Percentiles rank a stretch among this genome's conserved stretches.
Conservation (phyloP, 2,888 invertebrate genomes). For the Agrilus cyanescens region DNA sequence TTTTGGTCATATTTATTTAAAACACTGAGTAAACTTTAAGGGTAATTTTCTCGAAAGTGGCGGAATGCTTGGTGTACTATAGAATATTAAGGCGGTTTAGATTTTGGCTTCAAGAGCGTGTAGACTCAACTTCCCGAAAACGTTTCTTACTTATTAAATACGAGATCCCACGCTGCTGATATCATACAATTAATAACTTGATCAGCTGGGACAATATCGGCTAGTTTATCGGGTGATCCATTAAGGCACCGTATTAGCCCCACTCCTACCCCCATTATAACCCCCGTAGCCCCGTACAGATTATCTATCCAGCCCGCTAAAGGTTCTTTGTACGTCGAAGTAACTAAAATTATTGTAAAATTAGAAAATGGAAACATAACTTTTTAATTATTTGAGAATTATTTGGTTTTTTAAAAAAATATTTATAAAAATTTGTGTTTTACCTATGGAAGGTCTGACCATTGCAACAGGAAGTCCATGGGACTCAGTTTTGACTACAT, state of each 20-base stretch:
- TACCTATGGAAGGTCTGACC: constrained; percentile 53
- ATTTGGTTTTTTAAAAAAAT: background rate
- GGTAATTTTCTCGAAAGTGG: too few species aligned
- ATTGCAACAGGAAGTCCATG: constrained; percentile 48
- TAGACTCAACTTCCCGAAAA: too few species aligned
- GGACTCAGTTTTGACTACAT: constrained; percentile 41
- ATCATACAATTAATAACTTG: constrained; percentile 70
- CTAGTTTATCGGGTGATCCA: constrained; percentile 56
- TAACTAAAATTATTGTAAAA: constrained; percentile 36
- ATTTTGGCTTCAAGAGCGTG: too few species aligned
- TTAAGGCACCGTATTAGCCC: constrained; percentile 65
- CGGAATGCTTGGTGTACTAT: too few species aligned
- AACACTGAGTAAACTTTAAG: too few species aligned
- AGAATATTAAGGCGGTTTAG: too few species aligned
- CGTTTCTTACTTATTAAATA: constrained; percentile 14
- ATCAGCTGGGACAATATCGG: constrained; percentile 69
- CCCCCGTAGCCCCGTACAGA: constrained; percentile 75
- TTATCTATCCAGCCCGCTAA: constrained; percentile 83
- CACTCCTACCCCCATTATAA: constrained; percentile 59
- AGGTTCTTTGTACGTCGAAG: constrained; percentile 59
- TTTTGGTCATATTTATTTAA: constrained; percentile 8
- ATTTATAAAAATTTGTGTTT: constrained; percentile 1
- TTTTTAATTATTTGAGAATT: too few species aligned
- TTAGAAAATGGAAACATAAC: background rate
- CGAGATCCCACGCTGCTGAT: constrained; percentile 57